Conservation (phyloP, 2,113 vertebrate genomes). For the Sander vitreus region DNA sequence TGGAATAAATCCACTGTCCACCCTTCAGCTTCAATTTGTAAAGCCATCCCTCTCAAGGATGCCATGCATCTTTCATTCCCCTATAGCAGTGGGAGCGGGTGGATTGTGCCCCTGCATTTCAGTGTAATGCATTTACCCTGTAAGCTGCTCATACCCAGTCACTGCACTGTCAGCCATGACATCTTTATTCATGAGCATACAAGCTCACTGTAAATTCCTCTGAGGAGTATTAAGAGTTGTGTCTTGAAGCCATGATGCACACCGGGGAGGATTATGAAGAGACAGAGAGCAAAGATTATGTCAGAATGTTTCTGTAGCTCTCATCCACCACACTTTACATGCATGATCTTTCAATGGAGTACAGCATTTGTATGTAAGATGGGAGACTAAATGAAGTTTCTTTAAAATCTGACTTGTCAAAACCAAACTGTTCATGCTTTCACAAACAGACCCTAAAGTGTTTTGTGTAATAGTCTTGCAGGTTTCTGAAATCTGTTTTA, state of each 20-base stretch:
- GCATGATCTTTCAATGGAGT: constrained; percentile 19
- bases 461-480: constrained; percentile 64
- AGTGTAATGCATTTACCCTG: constrained; percentile 79
- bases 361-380: neutral
- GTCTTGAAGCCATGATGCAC: constrained; percentile 68
- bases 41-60: constrained; percentile 56
- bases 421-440: constrained; percentile 30
- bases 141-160: constrained; percentile 80
- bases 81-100: constrained; percentile 44
- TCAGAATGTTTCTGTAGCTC: constrained; percentile 40
- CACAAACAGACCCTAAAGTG: constrained; percentile 43
- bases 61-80: constrained; percentile 75
- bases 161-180: constrained; percentile 72
- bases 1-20: constrained; percentile 47
- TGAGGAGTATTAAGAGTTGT: constrained; percentile 77
- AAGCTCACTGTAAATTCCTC: constrained; percentile 72
- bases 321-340: constrained; percentile 57
- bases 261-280: constrained; percentile 62
- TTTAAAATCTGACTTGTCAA: constrained; percentile 52
- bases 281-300: constrained; percentile 50
- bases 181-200: constrained; percentile 84
- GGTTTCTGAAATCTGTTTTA: constrained; percentile 61
- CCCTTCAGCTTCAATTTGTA: constrained; percentile 55
- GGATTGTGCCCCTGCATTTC: constrained; percentile 62
- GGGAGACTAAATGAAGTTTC: constrained; percentile 44